Conservation (phyloP, 2,888 invertebrate genomes). For the Orthosia cruda region DNA sequence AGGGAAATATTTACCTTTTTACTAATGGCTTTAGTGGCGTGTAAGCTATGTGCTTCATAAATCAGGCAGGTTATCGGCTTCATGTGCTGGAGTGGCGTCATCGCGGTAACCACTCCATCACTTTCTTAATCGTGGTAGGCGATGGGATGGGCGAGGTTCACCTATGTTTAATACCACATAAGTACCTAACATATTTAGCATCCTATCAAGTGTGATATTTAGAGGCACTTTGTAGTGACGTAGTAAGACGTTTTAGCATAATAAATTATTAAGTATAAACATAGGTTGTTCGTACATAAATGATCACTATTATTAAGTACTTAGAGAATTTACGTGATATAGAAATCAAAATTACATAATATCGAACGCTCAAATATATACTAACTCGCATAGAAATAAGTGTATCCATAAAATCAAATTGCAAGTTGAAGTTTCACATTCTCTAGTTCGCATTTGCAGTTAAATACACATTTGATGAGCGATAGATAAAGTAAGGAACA, state of each 20-base stretch:
- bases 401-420: not conserved
- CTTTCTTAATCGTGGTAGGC: conserved; percentile 37
- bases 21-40: conserved; percentile 36
- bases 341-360: not conserved
- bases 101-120: conserved; percentile 47
- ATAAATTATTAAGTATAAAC: conserved; percentile 1
- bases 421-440: conserved; percentile 18
- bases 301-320: not conserved
- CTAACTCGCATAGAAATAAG: not conserved
- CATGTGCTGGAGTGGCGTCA: conserved; percentile 55
- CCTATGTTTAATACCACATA: conserved; percentile 23
- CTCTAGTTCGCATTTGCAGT: conserved; percentile 7
- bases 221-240: not conserved
- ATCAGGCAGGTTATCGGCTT: conserved; percentile 55
- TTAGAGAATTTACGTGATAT: not conserved
- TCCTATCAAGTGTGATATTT: not conserved
- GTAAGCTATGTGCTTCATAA: conserved; percentile 46
- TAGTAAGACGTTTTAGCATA: not conserved
- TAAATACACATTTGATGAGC: conserved; percentile 31
- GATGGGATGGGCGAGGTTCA: conserved; percentile 47
- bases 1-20: conserved; percentile 30
- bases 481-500: conserved; percentile 29
- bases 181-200: conserved; percentile 4
- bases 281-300: not conserved
- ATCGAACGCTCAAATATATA: not conserved